Percentiles rank a stretch among this genome's conserved stretches.
phyloP scores from a whole-genome alignment of 2,888 invertebrate species.

The Tridacna gigas region DNA sequence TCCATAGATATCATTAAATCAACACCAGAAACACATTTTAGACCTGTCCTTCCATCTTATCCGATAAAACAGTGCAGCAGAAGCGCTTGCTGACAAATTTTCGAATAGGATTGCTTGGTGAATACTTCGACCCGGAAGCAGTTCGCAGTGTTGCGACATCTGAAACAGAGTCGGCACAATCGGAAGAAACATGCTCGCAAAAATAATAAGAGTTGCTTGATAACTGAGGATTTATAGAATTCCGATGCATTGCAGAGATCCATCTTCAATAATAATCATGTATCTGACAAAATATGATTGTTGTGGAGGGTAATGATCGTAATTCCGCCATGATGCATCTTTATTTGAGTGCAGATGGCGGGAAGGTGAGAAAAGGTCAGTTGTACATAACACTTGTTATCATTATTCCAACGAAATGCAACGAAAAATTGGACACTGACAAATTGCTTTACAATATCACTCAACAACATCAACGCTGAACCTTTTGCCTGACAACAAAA shows the following conservation, averaged over 20 bases:
- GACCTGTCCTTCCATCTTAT: no score
- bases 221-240: conserved; percentile 18
- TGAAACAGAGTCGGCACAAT: no score
- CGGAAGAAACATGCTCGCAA: background rate
- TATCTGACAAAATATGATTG: conserved; percentile 46
- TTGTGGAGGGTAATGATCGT: conserved; percentile 28
- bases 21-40: no score
- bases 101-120: no score
- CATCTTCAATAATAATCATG: conserved; percentile 52
- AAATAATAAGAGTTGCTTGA: background rate
- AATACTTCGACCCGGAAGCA: no score
- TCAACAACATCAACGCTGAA: no score
- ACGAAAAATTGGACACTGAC: conserved; percentile 27
- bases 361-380: conserved; percentile 6
- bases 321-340: conserved; percentile 29
- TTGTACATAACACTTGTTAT: background rate
- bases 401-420: background rate
- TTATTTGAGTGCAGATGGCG: conserved; percentile 27
- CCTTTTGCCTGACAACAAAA: no score
- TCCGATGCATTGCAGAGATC: conserved; percentile 18
- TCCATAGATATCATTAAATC: no score
- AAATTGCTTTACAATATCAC: conserved; percentile 5
- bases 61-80: no score
- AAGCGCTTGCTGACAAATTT: no score
- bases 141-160: no score